A percentile compares a stretch with the other conserved stretches of the same genome.
These are phyloP conservation scores for Sweltsa coloradensis DNA, from an alignment of 1,140 invertebrate species.

Conservation along the genomic window DNA sequence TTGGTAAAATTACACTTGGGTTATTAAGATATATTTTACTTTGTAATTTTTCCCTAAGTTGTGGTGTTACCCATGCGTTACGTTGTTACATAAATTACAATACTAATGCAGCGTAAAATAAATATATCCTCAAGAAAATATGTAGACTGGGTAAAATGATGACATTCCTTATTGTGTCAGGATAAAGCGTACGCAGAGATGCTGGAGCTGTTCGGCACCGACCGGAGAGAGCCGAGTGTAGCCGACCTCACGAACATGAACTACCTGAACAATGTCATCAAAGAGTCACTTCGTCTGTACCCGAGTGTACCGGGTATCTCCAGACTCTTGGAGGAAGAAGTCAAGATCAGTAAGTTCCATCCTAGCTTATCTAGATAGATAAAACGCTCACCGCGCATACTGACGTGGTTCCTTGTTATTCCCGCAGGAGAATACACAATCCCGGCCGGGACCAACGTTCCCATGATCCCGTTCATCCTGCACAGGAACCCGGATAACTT, in stretches of 20 bases:
- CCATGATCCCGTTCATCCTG: slow-evolving; percentile 35
- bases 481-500: slow-evolving; percentile 42
- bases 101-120: too few relatives aligned
- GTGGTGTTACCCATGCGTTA: too few relatives aligned
- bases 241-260: slow-evolving; percentile 38
- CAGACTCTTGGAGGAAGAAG: slow-evolving; percentile 31
- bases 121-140: too few relatives aligned
- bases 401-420: slow-evolving; percentile 4
- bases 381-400: too few relatives aligned
- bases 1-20: too few relatives aligned
- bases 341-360: slow-evolving; percentile 16
- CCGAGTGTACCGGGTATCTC: slow-evolving; percentile 43
- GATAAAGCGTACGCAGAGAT: slow-evolving; percentile 12
- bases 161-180: not conserved
- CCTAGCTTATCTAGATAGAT: too few relatives aligned
- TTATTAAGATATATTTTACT: too few relatives aligned
- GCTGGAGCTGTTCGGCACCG: slow-evolving; percentile 9
- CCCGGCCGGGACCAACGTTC: slow-evolving; percentile 34
- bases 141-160: not conserved
- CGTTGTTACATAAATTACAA: too few relatives aligned
- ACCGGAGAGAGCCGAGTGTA: slow-evolving; percentile 24
- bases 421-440: slow-evolving; percentile 33
- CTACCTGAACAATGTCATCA: slow-evolving; percentile 49
- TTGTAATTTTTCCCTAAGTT: too few relatives aligned
- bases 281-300: slow-evolving; percentile 44